phyloP scores from a whole-genome alignment of 2,888 invertebrate species.

The Agonopterix subpropinquella region DNA sequence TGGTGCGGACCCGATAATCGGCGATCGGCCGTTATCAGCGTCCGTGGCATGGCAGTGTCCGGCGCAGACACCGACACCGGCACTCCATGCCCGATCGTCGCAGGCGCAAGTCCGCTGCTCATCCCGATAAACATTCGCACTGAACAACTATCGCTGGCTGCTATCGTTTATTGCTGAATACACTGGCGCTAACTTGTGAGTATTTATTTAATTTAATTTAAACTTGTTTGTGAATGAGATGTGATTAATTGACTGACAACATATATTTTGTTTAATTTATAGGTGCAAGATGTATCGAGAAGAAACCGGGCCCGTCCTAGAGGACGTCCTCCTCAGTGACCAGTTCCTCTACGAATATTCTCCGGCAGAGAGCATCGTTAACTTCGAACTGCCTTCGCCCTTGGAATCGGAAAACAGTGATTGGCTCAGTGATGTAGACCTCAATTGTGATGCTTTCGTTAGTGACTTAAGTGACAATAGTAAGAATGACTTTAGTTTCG shows the following conservation, averaged over 20 bases:
- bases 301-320: slow-evolving; percentile 37
- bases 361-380: slow-evolving; percentile 63
- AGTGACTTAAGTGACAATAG: slow-evolving; percentile 45
- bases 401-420: slow-evolving; percentile 41
- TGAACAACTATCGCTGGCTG: slow-evolving; percentile 11
- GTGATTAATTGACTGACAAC: background rate
- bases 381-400: slow-evolving; percentile 55
- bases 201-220: no score
- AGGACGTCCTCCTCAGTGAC: slow-evolving; percentile 54
- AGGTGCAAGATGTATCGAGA: slow-evolving; percentile 56
- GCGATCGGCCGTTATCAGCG: slow-evolving; percentile 58
- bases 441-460: slow-evolving; percentile 57
- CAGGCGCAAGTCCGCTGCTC: slow-evolving; percentile 43
- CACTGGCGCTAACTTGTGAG: slow-evolving; percentile 6
- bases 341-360: slow-evolving; percentile 61
- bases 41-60: slow-evolving; percentile 54
- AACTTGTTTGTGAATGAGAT: no score
- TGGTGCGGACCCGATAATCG: slow-evolving; percentile 45
- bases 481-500: slow-evolving; percentile 40
- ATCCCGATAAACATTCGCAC: slow-evolving; percentile 18
- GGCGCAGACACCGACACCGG: slow-evolving; percentile 14
- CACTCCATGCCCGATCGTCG: slow-evolving; percentile 48
- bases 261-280: slow-evolving; percentile 20
- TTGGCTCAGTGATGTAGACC: slow-evolving; percentile 56
- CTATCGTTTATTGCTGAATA: background rate